Percentiles rank a stretch among this genome's conserved stretches.
Evolutionary conservation across 2,797 vertebrate genomes (phyloP).

Genomic region (Carapus acus): DNA sequence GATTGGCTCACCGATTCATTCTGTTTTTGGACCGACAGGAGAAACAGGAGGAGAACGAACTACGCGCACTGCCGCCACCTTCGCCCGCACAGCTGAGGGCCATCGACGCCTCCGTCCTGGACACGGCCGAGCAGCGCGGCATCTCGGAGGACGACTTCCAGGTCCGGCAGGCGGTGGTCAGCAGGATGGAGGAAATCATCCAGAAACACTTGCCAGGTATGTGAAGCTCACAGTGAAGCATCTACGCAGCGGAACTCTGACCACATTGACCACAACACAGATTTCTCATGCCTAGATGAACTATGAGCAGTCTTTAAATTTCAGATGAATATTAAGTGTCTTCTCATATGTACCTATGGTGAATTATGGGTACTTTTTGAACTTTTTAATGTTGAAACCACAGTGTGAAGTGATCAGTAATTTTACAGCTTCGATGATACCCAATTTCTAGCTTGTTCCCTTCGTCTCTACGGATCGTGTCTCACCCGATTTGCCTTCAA

Average conservation of each 20-base stretch:
- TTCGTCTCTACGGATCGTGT: slow-evolving; percentile 93
- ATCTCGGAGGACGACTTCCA: slow-evolving; percentile 89
- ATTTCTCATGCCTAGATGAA: too few species aligned
- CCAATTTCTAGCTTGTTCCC: slow-evolving; percentile 80
- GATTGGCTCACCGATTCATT: background rate
- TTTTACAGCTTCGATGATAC: too few species aligned
- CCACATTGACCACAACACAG: too few species aligned
- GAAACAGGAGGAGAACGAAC: slow-evolving; percentile 95
- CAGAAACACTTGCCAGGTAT: slow-evolving; percentile 83
- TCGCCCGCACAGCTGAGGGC: slow-evolving; percentile 81
- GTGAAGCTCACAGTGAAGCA: background rate
- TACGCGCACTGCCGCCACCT: slow-evolving; percentile 84
- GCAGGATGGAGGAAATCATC: slow-evolving; percentile 86
- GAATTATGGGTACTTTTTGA: too few species aligned
- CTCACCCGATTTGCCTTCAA: slow-evolving; percentile 94
- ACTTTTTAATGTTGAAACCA: too few species aligned
- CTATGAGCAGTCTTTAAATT: too few species aligned
- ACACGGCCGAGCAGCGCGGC: slow-evolving; percentile 80
- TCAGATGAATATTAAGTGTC: too few species aligned
- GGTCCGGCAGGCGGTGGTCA: slow-evolving; percentile 78
- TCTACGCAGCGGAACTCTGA: background rate
- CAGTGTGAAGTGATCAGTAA: too few species aligned
- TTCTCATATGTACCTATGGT: too few species aligned
- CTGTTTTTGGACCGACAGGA: slow-evolving; percentile 69
- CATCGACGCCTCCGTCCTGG: slow-evolving; percentile 78